Conservation (phyloP, 1,140 invertebrate genomes). For the Bombus turneri region DNA sequence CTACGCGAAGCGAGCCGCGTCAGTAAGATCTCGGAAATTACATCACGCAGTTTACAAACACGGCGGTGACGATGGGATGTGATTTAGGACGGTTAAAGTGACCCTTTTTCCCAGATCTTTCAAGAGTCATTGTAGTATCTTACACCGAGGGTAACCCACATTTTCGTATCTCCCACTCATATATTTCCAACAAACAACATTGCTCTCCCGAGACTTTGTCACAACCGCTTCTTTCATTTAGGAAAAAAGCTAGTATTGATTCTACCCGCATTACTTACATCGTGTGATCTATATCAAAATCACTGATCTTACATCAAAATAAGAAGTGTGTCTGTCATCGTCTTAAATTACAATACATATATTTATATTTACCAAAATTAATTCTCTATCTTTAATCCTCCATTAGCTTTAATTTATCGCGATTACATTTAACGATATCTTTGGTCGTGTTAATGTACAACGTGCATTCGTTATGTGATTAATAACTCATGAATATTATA, state of each 20-base stretch:
- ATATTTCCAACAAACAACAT: not conserved
- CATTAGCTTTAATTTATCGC: not conserved
- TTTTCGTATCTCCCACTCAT: not conserved
- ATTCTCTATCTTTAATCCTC: not conserved
- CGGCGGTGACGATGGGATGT: conserved; percentile 29
- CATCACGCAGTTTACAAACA: conserved; percentile 27
- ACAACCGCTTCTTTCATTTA: not conserved
- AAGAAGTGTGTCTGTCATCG: not conserved
- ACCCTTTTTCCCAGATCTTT: conserved; percentile 36
- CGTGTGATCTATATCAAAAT: not conserved
- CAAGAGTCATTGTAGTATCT: conserved; percentile 34
- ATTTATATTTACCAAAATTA: not conserved
- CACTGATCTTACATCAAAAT: not conserved
- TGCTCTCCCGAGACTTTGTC: not conserved
- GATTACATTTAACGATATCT: not conserved
- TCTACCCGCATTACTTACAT: too few species aligned
- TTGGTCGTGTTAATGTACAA: not conserved
- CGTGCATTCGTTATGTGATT: not conserved
- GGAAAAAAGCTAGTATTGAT: not conserved
- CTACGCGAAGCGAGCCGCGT: not conserved
- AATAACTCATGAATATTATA: not conserved
- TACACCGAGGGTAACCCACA: conserved; percentile 29
- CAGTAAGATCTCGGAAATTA: conserved; percentile 21
- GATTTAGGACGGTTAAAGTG: conserved; percentile 53
- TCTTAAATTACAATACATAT: too few species aligned